Conservation (phyloP, 2,888 invertebrate species). For the Mythimna loreyi region DNA sequence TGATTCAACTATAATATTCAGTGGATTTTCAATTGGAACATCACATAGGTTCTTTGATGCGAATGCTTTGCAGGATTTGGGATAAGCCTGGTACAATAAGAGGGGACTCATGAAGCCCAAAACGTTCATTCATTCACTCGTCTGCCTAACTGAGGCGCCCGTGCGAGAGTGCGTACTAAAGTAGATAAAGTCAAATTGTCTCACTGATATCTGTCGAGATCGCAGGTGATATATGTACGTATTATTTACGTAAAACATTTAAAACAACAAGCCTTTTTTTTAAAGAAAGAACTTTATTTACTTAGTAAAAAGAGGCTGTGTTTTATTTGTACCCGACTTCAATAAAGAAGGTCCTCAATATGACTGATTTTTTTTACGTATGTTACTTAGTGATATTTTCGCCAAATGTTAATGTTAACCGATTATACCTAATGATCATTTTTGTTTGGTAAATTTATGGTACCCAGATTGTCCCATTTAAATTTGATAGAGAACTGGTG, state of each 20-base stretch:
- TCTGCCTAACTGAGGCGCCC: constrained; percentile 23
- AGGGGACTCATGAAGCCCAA: constrained; percentile 65
- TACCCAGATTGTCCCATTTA: too few relatives aligned
- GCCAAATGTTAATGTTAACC: too few relatives aligned
- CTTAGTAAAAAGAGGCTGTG: not conserved
- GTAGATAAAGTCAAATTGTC: constrained; percentile 16
- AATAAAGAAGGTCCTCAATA: not conserved
- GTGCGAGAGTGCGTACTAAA: constrained; percentile 1
- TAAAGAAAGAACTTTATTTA: not conserved
- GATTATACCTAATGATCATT: too few relatives aligned
- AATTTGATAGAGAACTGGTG: too few relatives aligned
- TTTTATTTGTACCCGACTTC: not conserved
- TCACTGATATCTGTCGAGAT: constrained; percentile 9
- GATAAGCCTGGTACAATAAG: constrained; percentile 78
- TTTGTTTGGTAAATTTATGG: too few relatives aligned
- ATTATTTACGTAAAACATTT: not conserved
- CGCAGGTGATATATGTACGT: not conserved
- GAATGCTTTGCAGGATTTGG: constrained; percentile 72
- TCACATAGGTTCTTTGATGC: constrained; percentile 68
- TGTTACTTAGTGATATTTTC: too few relatives aligned
- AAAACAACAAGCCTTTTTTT: not conserved
- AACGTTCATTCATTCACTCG: constrained; percentile 63
- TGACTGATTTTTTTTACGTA: not conserved
- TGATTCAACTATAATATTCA: constrained; percentile 30
- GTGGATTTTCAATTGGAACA: constrained; percentile 65